Conservation (phyloP, 2,113 vertebrate genomes). For the Peucedramus taeniatus region DNA sequence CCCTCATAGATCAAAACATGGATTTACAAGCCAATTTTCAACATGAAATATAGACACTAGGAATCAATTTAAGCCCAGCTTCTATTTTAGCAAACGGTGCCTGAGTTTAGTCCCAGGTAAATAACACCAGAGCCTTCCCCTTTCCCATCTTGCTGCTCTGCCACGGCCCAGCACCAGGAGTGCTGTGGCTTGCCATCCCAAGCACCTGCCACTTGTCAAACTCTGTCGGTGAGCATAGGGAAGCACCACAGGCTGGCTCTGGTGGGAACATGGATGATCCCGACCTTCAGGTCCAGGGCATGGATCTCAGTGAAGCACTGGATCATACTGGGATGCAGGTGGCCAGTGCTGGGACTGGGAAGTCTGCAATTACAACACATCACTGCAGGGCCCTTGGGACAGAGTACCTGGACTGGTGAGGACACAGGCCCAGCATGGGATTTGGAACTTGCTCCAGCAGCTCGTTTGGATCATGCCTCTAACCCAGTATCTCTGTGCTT, state of each 20-base stretch:
- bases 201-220: not conserved
- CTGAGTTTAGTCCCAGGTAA: conserved; percentile 69
- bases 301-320: not conserved
- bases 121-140: conserved; percentile 39
- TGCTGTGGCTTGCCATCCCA: not conserved
- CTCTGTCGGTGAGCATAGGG: accelerated
- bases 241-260: not conserved
- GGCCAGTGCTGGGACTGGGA: not conserved
- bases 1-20: conserved; percentile 97
- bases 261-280: accelerated
- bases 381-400: not conserved
- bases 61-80: conserved; percentile 94
- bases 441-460: accelerated
- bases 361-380: accelerated
- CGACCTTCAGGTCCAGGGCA: accelerated
- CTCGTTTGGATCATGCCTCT: not conserved
- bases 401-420: not conserved
- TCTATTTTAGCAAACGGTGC: conserved; percentile 72
- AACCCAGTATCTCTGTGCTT: not conserved
- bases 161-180: not conserved
- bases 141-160: not conserved
- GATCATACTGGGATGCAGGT: not conserved
- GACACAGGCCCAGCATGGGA: accelerated
- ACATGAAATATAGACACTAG: conserved; percentile 99
- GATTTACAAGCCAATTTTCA: conserved; percentile 99